These are phyloP conservation scores for Accipiter cooperii DNA, from an alignment of 2,113 vertebrate genomes.

Conservation along the genomic window DNA sequence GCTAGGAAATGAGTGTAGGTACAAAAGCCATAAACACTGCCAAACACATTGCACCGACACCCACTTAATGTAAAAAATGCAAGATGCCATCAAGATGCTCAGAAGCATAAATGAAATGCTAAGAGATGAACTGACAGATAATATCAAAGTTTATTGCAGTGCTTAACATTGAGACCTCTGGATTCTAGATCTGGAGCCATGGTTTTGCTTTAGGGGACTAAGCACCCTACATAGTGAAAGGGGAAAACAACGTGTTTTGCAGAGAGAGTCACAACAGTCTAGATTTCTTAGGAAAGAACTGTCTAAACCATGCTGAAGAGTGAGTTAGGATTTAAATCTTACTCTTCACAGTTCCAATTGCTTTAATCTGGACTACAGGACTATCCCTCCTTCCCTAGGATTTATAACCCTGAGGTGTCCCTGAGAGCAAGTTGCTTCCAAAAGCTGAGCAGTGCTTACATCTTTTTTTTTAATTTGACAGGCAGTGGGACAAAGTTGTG, in stretches of 20 bases:
- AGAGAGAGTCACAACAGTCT: not conserved
- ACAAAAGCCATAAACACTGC: not conserved
- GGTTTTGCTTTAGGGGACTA: not conserved
- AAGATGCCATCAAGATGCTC: not conserved
- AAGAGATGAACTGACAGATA: not conserved
- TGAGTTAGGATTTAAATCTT: not conserved
- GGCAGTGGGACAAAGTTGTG: not conserved
- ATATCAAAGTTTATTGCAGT: not conserved
- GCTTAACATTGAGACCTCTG: not conserved
- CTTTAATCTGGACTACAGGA: not conserved
- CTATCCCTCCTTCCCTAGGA: not conserved
- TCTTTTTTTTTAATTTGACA: not conserved
- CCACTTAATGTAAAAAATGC: not conserved
- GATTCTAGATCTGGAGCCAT: not conserved
- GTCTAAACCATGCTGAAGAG: not conserved
- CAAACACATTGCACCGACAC: not conserved
- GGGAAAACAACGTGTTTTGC: not conserved
- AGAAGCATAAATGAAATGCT: not conserved
- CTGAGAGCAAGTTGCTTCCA: not conserved
- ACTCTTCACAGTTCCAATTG: not conserved
- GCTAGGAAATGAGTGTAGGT: not conserved
- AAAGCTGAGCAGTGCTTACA: not conserved
- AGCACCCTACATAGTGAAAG: not conserved
- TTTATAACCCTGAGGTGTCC: not conserved
- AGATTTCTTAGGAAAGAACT: not conserved